phyloP scores from a whole-genome alignment of 2,888 invertebrate genomes.

The Mystacides longicornis region DNA sequence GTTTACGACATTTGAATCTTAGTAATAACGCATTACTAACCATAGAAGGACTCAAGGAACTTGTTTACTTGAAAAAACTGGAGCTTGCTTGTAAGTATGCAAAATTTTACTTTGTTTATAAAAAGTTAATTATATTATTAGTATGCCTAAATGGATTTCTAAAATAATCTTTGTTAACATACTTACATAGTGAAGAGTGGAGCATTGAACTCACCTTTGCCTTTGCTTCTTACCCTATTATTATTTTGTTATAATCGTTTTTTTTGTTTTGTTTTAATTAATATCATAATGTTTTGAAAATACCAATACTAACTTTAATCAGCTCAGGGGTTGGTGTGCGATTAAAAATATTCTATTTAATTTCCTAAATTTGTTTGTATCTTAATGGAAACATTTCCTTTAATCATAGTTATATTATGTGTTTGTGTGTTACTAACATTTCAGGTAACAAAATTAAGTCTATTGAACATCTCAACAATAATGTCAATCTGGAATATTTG shows the following conservation, averaged over 20 bases:
- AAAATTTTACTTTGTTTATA: not conserved
- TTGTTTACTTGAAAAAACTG: conserved; percentile 70
- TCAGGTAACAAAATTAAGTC: conserved; percentile 88
- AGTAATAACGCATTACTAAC: conserved; percentile 83
- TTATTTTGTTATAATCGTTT: not conserved
- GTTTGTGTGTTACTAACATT: conserved; percentile 16
- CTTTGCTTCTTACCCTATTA: too few species aligned
- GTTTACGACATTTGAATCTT: conserved; percentile 72
- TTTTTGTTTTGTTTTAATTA: not conserved
- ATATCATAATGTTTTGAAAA: not conserved
- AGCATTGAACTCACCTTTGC: too few species aligned
- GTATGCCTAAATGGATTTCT: too few species aligned
- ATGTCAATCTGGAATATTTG: conserved; percentile 70
- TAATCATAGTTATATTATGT: not conserved
- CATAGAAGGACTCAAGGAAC: conserved; percentile 83
- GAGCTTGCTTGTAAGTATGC: conserved; percentile 55
- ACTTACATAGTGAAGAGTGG: too few species aligned
- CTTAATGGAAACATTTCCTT: too few species aligned
- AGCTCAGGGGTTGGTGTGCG: too few species aligned
- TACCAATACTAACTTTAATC: conserved; percentile 4
- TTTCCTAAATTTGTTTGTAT: too few species aligned
- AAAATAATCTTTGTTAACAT: too few species aligned
- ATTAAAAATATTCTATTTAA: too few species aligned
- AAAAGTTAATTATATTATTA: too few species aligned
- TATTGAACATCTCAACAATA: conserved; percentile 83